A percentile compares a stretch with the other conserved stretches of the same genome.
Conservation (phyloP, 2,888 invertebrate genomes). For the Agonopterix heracliana region DNA sequence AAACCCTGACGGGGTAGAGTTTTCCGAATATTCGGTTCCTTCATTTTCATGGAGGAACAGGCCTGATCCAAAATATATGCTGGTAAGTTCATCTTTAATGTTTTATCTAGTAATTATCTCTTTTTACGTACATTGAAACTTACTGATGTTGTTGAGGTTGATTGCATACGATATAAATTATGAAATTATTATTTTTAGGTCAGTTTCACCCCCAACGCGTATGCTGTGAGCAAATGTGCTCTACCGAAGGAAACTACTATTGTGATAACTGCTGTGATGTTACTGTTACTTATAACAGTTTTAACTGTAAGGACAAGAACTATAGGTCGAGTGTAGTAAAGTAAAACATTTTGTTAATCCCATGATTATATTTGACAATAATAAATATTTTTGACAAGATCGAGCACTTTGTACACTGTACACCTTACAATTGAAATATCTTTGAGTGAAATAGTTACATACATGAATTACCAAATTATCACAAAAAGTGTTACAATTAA, state of each 20-base stretch:
- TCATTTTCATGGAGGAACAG: conserved; percentile 99
- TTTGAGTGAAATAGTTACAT: conserved; percentile 21
- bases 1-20: conserved; percentile 43
- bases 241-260: conserved; percentile 53
- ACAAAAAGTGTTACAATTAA: conserved; percentile 42
- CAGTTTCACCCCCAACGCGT: conserved; percentile 39
- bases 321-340: conserved; percentile 17
- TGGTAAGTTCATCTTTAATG: conserved; percentile 82
- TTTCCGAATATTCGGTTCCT: conserved; percentile 88
- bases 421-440: conserved; percentile 25
- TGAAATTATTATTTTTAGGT: conserved; percentile 34
- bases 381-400: conserved; percentile 71
- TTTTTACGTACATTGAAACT: not conserved
- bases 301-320: conserved; percentile 22
- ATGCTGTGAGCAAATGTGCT: conserved; percentile 50
- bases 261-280: conserved; percentile 34
- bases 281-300: conserved; percentile 28
- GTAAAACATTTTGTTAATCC: not conserved
- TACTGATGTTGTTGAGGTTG: too few species aligned
- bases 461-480: conserved; percentile 48
- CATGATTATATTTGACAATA: conserved; percentile 61
- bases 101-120: too few species aligned
- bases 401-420: conserved; percentile 68
- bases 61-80: conserved; percentile 90
- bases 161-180: too few species aligned